Evolutionary conservation across 2,888 invertebrate genomes (phyloP).

Genomic region (Coelinius sp.): DNA sequence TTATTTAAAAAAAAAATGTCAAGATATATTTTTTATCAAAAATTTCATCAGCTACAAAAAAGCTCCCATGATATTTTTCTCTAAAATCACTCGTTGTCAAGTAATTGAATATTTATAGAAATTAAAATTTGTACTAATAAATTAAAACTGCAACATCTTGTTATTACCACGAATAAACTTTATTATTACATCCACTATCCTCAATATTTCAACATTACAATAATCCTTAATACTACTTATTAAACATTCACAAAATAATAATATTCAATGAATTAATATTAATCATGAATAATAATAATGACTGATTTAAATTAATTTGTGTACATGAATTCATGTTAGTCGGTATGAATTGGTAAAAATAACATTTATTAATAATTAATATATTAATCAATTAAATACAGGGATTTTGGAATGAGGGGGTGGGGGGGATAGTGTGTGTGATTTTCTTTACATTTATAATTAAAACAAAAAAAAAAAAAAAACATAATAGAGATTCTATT

Average conservation of each 20-base stretch:
- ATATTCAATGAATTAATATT: slow-evolving; percentile 38
- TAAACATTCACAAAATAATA: not conserved
- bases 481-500: not conserved
- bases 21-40: too few relatives aligned
- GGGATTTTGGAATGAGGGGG: slow-evolving; percentile 9
- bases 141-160: not conserved
- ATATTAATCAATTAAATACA: slow-evolving; percentile 30
- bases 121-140: too few relatives aligned
- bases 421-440: slow-evolving; percentile 22
- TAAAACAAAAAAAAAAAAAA: not conserved
- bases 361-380: slow-evolving; percentile 24
- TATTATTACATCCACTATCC: slow-evolving; percentile 62
- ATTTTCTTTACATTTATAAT: not conserved
- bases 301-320: slow-evolving; percentile 61
- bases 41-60: too few relatives aligned
- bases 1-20: too few relatives aligned
- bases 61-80: too few relatives aligned
- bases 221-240: slow-evolving; percentile 31
- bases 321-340: slow-evolving; percentile 56
- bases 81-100: too few relatives aligned
- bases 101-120: too few relatives aligned
- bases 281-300: slow-evolving; percentile 54
- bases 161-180: slow-evolving; percentile 62
- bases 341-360: slow-evolving; percentile 54
- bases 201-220: slow-evolving; percentile 48